Evolutionary conservation across 2,888 invertebrate species (phyloP).

Genomic region (Latheticus oryzae): DNA sequence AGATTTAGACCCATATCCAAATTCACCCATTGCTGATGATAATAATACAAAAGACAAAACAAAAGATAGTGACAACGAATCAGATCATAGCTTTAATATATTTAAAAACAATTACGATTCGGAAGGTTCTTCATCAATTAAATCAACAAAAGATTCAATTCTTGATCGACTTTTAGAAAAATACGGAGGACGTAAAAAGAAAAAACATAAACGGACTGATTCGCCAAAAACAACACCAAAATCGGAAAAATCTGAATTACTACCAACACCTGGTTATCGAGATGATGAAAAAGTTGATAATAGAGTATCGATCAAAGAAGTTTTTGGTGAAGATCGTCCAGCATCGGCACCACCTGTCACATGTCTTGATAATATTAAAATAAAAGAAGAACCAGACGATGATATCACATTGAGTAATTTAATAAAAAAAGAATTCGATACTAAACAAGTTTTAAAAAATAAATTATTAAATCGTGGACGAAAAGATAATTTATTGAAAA

Average conservation of each 20-base stretch:
- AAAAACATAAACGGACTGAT: constrained; percentile 69
- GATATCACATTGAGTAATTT: constrained; percentile 32
- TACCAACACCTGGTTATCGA: constrained; percentile 75
- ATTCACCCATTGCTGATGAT: constrained; percentile 77
- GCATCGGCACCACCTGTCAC: constrained; percentile 84
- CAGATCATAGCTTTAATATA: constrained; percentile 72
- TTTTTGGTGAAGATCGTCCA: constrained; percentile 84
- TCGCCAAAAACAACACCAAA: constrained; percentile 72
- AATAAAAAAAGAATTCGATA: constrained; percentile 56
- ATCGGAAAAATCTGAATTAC: constrained; percentile 69
- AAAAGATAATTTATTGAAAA: constrained; percentile 53
- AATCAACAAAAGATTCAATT: constrained; percentile 71
- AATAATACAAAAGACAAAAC: constrained; percentile 59
- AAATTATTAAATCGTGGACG: constrained; percentile 50
- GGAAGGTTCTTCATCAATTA: constrained; percentile 77
- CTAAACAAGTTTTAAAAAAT: constrained; percentile 52
- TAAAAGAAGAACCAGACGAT: constrained; percentile 47
- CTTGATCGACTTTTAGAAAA: constrained; percentile 76
- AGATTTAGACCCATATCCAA: constrained; percentile 80
- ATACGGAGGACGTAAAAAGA: constrained; percentile 70
- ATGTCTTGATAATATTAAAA: constrained; percentile 65
- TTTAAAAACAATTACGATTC: constrained; percentile 72
- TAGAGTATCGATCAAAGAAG: constrained; percentile 83
- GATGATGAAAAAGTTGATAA: constrained; percentile 73
- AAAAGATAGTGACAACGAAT: constrained; percentile 74